Evolutionary conservation across 2,888 invertebrate genomes (phyloP).

Genomic region (Danaus chrysippus): DNA sequence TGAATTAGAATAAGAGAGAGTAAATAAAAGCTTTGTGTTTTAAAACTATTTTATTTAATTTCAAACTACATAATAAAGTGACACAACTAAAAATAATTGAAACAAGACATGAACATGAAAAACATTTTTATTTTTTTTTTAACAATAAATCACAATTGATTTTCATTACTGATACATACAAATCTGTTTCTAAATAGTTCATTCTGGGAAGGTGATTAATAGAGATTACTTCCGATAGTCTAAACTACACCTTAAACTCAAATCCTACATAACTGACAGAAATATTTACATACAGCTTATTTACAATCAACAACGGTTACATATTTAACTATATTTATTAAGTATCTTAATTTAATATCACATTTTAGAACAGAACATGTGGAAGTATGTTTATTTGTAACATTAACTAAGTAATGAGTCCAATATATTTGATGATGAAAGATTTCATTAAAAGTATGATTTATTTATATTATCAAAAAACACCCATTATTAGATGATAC

Average conservation of each 20-base stretch:
- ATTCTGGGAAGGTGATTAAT: slow-evolving; percentile 15
- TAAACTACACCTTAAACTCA: slow-evolving; percentile 13
- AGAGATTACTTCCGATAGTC: slow-evolving; percentile 24
- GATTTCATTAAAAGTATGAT: too few species aligned
- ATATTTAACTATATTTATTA: slow-evolving; percentile 30
- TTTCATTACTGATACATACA: slow-evolving; percentile 4
- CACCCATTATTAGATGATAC: too few species aligned
- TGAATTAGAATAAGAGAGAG: not conserved
- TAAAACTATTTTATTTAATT: slow-evolving; percentile 40
- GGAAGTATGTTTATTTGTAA: slow-evolving; percentile 1
- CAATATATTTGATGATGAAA: too few species aligned
- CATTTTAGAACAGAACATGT: slow-evolving; percentile 43
- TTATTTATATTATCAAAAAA: too few species aligned
- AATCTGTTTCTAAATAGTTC: slow-evolving; percentile 6
- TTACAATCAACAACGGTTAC: slow-evolving; percentile 7
- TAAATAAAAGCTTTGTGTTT: slow-evolving; percentile 25
- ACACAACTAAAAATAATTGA: slow-evolving; percentile 16
- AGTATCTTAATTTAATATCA: slow-evolving; percentile 60
- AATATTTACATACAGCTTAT: slow-evolving; percentile 17
- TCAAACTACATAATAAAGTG: slow-evolving; percentile 16
- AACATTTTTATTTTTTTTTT: slow-evolving; percentile 21
- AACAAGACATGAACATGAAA: slow-evolving; percentile 14
- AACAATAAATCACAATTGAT: slow-evolving; percentile 17
- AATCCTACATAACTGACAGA: slow-evolving; percentile 17
- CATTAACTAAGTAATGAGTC: not conserved